Base-by-base conservation (phyloP, 1,140 invertebrate species). In the Dendrolimus kikuchii region DNA sequence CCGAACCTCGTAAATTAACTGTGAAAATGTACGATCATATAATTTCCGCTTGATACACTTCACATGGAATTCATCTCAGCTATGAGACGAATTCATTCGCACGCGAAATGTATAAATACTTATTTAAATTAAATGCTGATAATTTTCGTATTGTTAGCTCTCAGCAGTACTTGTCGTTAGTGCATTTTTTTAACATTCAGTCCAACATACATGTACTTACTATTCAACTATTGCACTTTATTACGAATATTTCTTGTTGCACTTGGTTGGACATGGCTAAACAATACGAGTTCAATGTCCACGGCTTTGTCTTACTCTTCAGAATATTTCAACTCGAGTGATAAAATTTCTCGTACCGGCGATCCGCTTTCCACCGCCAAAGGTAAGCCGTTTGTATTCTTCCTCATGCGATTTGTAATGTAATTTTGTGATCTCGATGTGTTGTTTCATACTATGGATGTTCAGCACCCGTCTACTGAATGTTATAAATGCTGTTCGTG, bases 321-420 rank as follows among this genome's bases (percentile, higher is more conserved):
- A 70, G 57, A 76, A 64, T 65, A 56, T 76, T 71, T 72, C 55
- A 55, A 49, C 57, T 68, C 62, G 64, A 72, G 77, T 78, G 74
- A 74, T 57, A 67, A 66, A 64, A 49, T 69, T 68, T 67, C 62
- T 73, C 64, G 62, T 46, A 55, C 55, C 45, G 58, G 68, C 63
- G 45, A 66, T 61, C 52, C 43, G 46, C 51, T 59, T 49, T 65
- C 55, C 42, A 8, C 54, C 53, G 53, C 51, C 9, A 45, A 79
- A 81, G 78, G 78, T 81, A 79, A 81, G 78, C 74, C 70, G 49
- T 70, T 67, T 36, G 40, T 60, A 51, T 64, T 49, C 46, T 23
- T 23, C 23, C 3, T 23, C 23, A 23, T 23, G 23, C 23, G 23
- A 23, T 58, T 62, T 58, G 41, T 38, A 43, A 53, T 52, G 46